Percentiles rank a stretch among this genome's conserved stretches.
These are phyloP conservation scores for Lanius collurio DNA, from an alignment of 2,113 vertebrate genomes.

Conservation along the genomic window DNA sequence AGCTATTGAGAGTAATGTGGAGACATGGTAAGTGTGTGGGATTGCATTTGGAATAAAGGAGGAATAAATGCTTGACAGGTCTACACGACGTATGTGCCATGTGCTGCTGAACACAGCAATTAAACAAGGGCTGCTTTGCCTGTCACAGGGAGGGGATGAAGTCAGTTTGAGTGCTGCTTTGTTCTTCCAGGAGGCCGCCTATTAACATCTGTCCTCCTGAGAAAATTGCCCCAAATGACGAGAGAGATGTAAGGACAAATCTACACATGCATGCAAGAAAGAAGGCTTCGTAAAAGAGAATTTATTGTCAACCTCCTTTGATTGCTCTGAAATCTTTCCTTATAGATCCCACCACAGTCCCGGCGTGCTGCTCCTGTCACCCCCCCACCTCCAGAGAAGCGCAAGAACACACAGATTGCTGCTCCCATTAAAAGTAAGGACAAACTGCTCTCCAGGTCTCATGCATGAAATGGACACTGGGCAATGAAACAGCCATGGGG, in stretches of 20 bases:
- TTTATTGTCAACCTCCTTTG: constrained; percentile 12
- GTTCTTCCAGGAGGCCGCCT: constrained; percentile 24
- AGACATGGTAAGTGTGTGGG: constrained; percentile 34
- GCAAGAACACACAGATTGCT: constrained; percentile 69
- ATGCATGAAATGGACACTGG: accelerated
- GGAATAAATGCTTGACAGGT: constrained; percentile 57
- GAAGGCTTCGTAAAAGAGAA: not conserved
- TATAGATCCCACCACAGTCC: constrained; percentile 86
- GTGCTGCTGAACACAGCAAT: constrained; percentile 58
- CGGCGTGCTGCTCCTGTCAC: constrained; percentile 84
- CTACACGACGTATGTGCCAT: not conserved
- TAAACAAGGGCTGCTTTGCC: constrained; percentile 61
- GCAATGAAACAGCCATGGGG: accelerated
- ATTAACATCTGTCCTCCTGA: constrained; percentile 47
- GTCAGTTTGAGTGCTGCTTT: constrained; percentile 44
- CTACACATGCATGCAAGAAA: not conserved
- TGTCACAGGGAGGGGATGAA: constrained; percentile 47
- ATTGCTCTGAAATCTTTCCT: constrained; percentile 45
- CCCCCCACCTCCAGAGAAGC: constrained; percentile 92
- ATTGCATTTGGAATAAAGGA: constrained; percentile 47
- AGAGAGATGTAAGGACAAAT: constrained; percentile 38
- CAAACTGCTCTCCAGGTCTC: not conserved
- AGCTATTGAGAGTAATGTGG: constrained; percentile 37
- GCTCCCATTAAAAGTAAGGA: constrained; percentile 72
- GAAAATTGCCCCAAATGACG: not conserved